Percentiles rank a stretch among this genome's conserved stretches.
phyloP scores from a whole-genome alignment of 2,113 vertebrate species.

The Bambusicola thoracicus region DNA sequence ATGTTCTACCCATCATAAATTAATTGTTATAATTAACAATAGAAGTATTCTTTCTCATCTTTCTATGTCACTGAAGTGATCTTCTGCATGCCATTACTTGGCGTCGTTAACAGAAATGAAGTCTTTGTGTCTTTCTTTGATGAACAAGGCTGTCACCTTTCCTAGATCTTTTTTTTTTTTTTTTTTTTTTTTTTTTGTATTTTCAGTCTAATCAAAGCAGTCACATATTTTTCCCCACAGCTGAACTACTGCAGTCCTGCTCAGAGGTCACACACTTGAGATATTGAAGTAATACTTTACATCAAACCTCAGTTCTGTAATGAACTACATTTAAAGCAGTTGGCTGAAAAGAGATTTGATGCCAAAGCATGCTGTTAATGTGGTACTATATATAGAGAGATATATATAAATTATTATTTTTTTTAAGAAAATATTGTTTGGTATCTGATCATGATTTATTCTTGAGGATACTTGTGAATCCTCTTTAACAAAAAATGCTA shows the following conservation, averaged over 20 bases:
- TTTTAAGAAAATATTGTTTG: neutral
- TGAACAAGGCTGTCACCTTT: slow-evolving; percentile 38
- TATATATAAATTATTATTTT: too few species aligned
- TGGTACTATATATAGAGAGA: neutral
- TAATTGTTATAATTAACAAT: slow-evolving; percentile 66
- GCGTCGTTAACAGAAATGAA: slow-evolving; percentile 6
- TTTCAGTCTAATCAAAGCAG: slow-evolving; percentile 7
- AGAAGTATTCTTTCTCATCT: slow-evolving; percentile 39
- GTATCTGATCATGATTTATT: neutral
- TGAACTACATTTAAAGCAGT: neutral
- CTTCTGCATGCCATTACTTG: slow-evolving; percentile 34
- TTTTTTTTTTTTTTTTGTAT: slow-evolving; percentile 2
- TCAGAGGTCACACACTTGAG: neutral
- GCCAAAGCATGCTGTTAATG: neutral
- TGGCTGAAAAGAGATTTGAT: neutral
- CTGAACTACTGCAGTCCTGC: neutral
- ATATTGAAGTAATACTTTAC: neutral
- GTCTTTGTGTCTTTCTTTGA: neutral
- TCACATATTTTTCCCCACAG: neutral
- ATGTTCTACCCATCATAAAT: slow-evolving; percentile 54
- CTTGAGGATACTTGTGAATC: neutral
- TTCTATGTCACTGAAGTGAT: slow-evolving; percentile 35
- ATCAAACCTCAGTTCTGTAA: neutral
- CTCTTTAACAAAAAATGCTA: neutral
- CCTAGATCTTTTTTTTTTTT: neutral